Evolutionary conservation across 2,797 vertebrate species (phyloP).

Genomic region (Petrocephalus schoutedeni): DNA sequence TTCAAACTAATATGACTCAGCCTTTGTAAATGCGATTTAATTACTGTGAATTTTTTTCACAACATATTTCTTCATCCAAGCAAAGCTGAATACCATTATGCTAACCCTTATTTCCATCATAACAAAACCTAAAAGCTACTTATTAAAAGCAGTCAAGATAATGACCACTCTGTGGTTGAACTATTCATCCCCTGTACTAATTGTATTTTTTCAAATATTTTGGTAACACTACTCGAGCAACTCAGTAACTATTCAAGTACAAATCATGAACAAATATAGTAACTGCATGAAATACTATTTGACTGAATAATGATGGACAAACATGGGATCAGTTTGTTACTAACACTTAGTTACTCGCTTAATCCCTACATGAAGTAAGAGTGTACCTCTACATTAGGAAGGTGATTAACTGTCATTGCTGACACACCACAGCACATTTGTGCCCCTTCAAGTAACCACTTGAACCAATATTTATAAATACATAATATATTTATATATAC

Average conservation of each 20-base stretch:
- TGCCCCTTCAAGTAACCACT: not conserved
- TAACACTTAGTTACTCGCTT: not conserved
- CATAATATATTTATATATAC: not conserved
- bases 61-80: not conserved
- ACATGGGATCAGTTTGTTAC: not conserved
- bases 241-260: not conserved
- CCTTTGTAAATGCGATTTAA: not conserved
- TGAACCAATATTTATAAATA: not conserved
- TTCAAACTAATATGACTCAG: not conserved
- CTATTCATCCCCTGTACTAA: not conserved
- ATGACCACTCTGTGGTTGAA: not conserved
- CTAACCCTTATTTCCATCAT: not conserved
- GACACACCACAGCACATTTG: not conserved
- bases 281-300: not conserved
- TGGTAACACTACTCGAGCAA: not conserved
- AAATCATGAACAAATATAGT: not conserved
- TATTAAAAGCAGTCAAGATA: not conserved
- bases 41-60: not conserved
- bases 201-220: not conserved
- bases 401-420: too few species aligned
- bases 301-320: not conserved
- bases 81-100: not conserved
- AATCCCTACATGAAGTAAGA: not conserved
- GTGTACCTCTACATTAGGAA: not conserved
- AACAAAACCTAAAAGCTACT: not conserved